Percentiles rank a stretch among this genome's conserved stretches.
Evolutionary conservation across 2,797 vertebrate species (phyloP).

Genomic region (Aeoliscus strigatus): DNA sequence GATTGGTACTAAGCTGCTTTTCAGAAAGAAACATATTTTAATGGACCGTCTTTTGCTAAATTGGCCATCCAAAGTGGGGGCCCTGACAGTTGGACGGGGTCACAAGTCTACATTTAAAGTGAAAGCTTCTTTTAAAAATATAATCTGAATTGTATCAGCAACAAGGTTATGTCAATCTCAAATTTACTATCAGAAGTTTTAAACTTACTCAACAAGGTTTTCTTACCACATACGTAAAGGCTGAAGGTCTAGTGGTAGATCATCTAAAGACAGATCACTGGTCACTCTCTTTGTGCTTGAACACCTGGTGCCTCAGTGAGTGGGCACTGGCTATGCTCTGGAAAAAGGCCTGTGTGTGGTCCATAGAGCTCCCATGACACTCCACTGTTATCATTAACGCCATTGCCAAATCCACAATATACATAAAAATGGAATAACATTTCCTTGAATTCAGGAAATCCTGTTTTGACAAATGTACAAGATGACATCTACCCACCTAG

Average conservation of each 20-base stretch:
- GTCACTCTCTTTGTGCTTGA: constrained; percentile 29
- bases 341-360: constrained; percentile 66
- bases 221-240: constrained; percentile 8
- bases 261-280: constrained; percentile 37
- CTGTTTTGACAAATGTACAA: constrained; percentile 44
- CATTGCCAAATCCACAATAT: constrained; percentile 62
- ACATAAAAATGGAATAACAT: constrained; percentile 52
- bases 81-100: constrained; percentile 30
- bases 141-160: constrained; percentile 7
- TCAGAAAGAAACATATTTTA: constrained; percentile 42
- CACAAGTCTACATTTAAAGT: constrained; percentile 21
- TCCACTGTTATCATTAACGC: constrained; percentile 34
- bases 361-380: constrained; percentile 53
- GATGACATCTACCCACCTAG: constrained; percentile 26
- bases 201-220: constrained; percentile 7
- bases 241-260: constrained; percentile 21
- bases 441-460: constrained; percentile 53
- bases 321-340: constrained; percentile 40
- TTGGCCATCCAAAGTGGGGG: constrained; percentile 28
- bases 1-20: constrained; percentile 42
- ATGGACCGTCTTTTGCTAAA: constrained; percentile 41
- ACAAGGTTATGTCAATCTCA: constrained; percentile 1
- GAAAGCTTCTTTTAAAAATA: constrained; percentile 2
- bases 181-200: constrained; percentile 5
- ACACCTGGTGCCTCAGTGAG: constrained; percentile 37